Percentiles rank a stretch among this genome's conserved stretches.
These are phyloP conservation scores for Muscidifurax raptorellus DNA, from an alignment of 1,140 invertebrate genomes.

Conservation along the genomic window DNA sequence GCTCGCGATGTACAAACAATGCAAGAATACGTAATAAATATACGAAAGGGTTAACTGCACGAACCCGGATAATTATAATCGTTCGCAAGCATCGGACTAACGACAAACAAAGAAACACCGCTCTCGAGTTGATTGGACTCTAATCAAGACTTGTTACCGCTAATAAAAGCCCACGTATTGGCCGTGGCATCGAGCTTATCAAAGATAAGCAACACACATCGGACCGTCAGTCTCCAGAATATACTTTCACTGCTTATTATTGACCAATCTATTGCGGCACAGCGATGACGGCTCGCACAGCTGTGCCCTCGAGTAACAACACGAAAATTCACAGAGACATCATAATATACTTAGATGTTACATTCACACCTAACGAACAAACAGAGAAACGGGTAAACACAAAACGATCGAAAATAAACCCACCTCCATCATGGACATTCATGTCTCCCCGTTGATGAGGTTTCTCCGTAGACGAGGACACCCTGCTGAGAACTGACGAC, in stretches of 20 bases:
- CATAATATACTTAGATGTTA: too few relatives aligned
- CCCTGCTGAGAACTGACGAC: neutral
- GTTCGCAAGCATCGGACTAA: neutral
- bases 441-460: conserved; percentile 60
- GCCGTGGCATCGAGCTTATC: neutral
- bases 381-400: neutral
- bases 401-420: conserved; percentile 12
- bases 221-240: neutral
- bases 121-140: conserved; percentile 4
- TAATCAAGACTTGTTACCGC: neutral
- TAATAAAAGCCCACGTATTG: neutral
- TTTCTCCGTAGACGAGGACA: neutral
- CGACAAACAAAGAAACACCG: neutral
- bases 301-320: too few relatives aligned
- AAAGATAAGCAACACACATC: neutral
- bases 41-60: neutral
- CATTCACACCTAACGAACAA: too few relatives aligned
- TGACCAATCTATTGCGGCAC: neutral
- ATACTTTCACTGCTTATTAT: neutral
- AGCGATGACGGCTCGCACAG: neutral
- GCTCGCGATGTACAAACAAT: too few relatives aligned
- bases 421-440: conserved; percentile 69
- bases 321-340: conserved; percentile 19
- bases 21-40: too few relatives aligned
- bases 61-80: neutral